A percentile compares a stretch with the other conserved stretches of the same genome.
Evolutionary conservation across 2,888 invertebrate genomes (phyloP).

Genomic region (Caenorhabditis panamensis): DNA sequence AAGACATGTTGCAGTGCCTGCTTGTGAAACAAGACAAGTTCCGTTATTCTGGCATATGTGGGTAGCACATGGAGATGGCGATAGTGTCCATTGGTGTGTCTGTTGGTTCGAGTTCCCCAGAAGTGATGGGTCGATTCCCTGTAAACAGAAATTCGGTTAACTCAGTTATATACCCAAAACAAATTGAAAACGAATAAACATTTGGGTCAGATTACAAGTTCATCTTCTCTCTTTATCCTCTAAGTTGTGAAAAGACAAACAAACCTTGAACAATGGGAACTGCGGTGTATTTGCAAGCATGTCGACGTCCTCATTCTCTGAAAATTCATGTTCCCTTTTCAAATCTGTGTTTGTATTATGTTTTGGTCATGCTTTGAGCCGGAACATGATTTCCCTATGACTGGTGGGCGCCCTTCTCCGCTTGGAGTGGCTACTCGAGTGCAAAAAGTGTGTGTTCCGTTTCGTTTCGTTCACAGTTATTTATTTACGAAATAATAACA

Average conservation of each 20-base stretch:
- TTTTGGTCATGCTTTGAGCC: constrained; percentile 44
- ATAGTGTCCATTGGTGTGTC: constrained; percentile 53
- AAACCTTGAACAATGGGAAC: constrained; percentile 63
- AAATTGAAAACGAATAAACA: constrained; percentile 18
- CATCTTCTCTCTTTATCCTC: constrained; percentile 3
- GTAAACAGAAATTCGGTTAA: not conserved
- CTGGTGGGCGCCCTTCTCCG: constrained; percentile 15
- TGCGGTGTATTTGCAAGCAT: constrained; percentile 64
- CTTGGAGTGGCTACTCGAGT: constrained; percentile 59
- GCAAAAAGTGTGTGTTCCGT: constrained; percentile 55
- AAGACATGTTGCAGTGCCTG: constrained; percentile 72
- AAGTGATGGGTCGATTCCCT: constrained; percentile 55
- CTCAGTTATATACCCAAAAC: no score
- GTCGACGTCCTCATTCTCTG: constrained; percentile 62
- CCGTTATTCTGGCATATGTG: constrained; percentile 75
- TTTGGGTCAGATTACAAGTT: constrained; percentile 26
- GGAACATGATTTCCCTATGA: constrained; percentile 40
- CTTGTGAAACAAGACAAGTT: constrained; percentile 73
- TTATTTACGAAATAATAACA: constrained; percentile 50
- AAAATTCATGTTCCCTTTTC: constrained; percentile 24
- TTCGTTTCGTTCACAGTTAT: constrained; percentile 55
- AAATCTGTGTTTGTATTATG: constrained; percentile 18
- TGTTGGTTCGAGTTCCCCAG: constrained; percentile 27
- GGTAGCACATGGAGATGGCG: constrained; percentile 70
- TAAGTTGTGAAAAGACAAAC: constrained; percentile 42